Evolutionary conservation across 2,113 vertebrate genomes (phyloP), one percentile per base, ranked within the genome.

Genomic region (Vidua macroura): DNA sequence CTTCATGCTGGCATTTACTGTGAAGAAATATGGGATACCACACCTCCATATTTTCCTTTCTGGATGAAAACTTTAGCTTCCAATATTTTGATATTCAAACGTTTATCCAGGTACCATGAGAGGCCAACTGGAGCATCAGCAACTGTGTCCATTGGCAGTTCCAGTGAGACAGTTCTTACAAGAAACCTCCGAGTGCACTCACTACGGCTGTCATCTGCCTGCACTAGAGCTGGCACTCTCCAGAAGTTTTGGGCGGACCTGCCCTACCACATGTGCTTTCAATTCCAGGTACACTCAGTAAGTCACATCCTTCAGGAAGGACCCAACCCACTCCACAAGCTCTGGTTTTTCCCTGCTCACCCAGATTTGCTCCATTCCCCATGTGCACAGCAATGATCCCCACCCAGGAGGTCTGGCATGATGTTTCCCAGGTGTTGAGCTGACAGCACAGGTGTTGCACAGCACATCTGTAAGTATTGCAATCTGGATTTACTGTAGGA

Each of bases 121-220:
- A 70, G 23, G 33, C 31, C 35, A 86, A 28, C 15, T 11, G 35
- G 52, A 82, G 48, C 60, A 70, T 31, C 70, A 82, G 25, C 33
- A 46, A 7, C 75, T 14, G 27, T 0, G 0, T n/a, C 48, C 18
- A 4, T 11, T 24, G 2, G 2, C 60, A 63, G 7, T 3, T 51
- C 28, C 6, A 53, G 13, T 24, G 51, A 72, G 48, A 27, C 52
- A 37, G 17, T 22, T 83, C 56, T 53, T 88, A 28, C 66, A 46
- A 18, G 46, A 44, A n/a, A 4, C 9, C 16, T 66, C 49, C 49
- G 59, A 41, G 43, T 30, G 33, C 43, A 5, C 24, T 58, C n/a
- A 19, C 64, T 35, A 12, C 51, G 28, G 46, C 44, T 84, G 77
- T 37, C 74, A 15, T 49, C 77, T 87, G 43, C 60, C 60, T 67